Conservation (phyloP, 2,888 invertebrate species). For the Aromia moschata region DNA sequence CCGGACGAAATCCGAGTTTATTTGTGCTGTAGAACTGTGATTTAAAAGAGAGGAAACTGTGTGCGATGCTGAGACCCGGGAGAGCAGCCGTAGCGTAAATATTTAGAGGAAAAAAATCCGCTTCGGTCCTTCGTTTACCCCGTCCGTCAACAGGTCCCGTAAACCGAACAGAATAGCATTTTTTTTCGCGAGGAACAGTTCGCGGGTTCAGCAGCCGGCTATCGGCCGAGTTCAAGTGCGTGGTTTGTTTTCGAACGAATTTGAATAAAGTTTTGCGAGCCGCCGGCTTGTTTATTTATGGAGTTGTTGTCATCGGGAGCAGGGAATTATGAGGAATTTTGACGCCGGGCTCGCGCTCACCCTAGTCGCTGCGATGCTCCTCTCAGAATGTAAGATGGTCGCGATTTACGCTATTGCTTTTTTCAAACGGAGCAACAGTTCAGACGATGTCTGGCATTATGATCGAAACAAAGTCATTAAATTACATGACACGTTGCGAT, state of each 20-base stretch:
- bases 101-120: not conserved
- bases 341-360: not conserved
- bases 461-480: too few species aligned
- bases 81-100: constrained; percentile 5
- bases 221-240: too few species aligned
- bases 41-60: not conserved
- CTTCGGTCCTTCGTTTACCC: constrained; percentile 4
- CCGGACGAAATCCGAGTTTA: too few species aligned
- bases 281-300: constrained; percentile 6
- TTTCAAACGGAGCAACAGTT: too few species aligned
- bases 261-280: constrained; percentile 4
- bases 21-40: not conserved
- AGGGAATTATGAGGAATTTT: constrained; percentile 4
- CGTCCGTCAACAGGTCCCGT: constrained; percentile 5
- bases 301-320: not conserved
- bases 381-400: not conserved
- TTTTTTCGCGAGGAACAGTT: too few species aligned
- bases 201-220: too few species aligned
- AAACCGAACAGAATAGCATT: too few species aligned
- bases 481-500: too few species aligned
- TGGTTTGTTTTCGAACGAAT: not conserved
- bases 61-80: not conserved
- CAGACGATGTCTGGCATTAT: too few species aligned
- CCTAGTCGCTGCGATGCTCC: constrained; percentile 1
- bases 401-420: too few species aligned